Evolutionary conservation across 2,888 invertebrate species (phyloP), one percentile per base, ranked within the genome.

Genomic region (Drosophila ezoana): DNA sequence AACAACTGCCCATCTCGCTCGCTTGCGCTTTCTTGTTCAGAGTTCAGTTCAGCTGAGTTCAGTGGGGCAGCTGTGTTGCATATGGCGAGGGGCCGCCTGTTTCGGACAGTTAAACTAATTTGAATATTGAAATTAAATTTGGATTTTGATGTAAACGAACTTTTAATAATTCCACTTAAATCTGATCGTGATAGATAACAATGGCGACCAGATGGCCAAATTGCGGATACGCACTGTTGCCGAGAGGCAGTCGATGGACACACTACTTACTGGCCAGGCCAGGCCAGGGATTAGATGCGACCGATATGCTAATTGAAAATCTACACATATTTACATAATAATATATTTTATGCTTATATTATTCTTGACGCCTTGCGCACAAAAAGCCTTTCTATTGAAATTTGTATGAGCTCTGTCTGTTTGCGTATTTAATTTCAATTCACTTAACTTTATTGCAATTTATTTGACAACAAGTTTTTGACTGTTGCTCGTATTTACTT

Each of bases 391-490:
- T 76, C 76, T 73, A 72, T 69, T 32, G 52, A 69, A 60, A 53
- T 56, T 41, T 20, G 20, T 43, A 14, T 20, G 14, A 23, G 38
- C 16, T 33, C 6, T 10, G 11, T 35, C 23, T 76, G 64, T 77
- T 76, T 67, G 72, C 33, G 28, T 44, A 59, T 75, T 62, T 57
- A 18, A 75, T 75, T 76, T 59, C 28, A 52, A 54, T 74, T 71
- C 59, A 71, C 59, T 77, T 66, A 58, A 70, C 16, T 74, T 76
- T 63, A 76, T 73, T 76, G 57, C 68, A 73, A 44, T 65, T 62
- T 62, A 63, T 53, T 77, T 61, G 60, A 53, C 74, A 76, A 65
- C 72, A 59, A 73, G 40, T 69, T 69, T 61, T 49, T 32, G 72
- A 33, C 40, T 38, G 43, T n/a, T 51, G 43, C 8, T 33, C 14